phyloP scores from a whole-genome alignment of 2,113 vertebrate species.

The Notarius lentiginosus region DNA sequence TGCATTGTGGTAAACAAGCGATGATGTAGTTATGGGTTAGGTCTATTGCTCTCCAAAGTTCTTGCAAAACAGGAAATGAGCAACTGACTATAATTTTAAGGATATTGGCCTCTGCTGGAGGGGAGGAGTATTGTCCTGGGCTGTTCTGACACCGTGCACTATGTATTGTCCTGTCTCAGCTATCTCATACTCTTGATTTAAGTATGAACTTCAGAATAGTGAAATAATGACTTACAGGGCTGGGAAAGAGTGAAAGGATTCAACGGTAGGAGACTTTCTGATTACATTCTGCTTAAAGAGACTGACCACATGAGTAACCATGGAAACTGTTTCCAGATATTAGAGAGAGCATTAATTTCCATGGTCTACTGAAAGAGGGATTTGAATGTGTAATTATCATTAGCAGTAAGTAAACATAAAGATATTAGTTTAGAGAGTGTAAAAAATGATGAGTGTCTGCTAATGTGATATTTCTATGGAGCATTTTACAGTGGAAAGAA shows the following conservation, averaged over 20 bases:
- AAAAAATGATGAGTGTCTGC: not conserved
- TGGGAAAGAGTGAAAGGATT: slow-evolving; percentile 1
- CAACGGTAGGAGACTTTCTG: slow-evolving; percentile 4
- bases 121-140: not conserved
- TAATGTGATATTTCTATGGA: not conserved
- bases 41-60: not conserved
- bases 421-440: not conserved
- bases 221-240: not conserved
- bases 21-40: too few relatives aligned
- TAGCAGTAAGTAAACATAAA: slow-evolving; percentile 7
- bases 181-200: not conserved
- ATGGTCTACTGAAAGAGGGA: slow-evolving; percentile 11
- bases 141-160: not conserved
- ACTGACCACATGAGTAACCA: slow-evolving; percentile 62
- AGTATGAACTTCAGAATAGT: slow-evolving; percentile 10
- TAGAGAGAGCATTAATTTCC: slow-evolving; percentile 60
- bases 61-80: slow-evolving; percentile 12
- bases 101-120: not conserved
- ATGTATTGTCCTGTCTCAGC: slow-evolving; percentile 1
- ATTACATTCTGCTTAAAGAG: not conserved
- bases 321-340: slow-evolving; percentile 55
- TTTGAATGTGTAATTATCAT: slow-evolving; percentile 19
- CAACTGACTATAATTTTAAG: not conserved
- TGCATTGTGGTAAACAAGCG: too few relatives aligned
- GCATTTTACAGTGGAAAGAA: not conserved